Evolutionary conservation across 2,113 vertebrate species (phyloP), one percentile per base, ranked within the genome.

Genomic region (Malurus cyaneus): DNA sequence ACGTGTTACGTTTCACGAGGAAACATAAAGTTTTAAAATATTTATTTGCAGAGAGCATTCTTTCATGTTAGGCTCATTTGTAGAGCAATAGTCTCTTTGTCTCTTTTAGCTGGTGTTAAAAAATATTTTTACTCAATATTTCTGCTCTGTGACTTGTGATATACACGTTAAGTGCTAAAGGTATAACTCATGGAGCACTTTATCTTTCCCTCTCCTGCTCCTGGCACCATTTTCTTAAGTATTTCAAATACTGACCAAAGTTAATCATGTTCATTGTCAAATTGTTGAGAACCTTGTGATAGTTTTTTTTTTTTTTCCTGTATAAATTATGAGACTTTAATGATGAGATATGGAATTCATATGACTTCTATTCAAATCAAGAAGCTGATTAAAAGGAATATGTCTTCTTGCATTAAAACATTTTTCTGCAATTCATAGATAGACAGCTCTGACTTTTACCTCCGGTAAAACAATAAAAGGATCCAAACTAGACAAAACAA

Each of bases 141-240:
- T 83, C 60, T 81, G 29, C 12, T 83, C 47, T 84, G 26, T 74
- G 28, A 31, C 62, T 80, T 7, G 61, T 91, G 64, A 79, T 52
- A 74, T 78, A 78, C 44, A 74, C 23, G 4, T 67, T 81, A 92
- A 60, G 61, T 66, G 36, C 69, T 52, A 79, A 88, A 85, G 21
- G 46, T 80, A 61, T 89, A 95, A 93, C 39, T 86, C 71, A 92
- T 18, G 56, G 39, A 83, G 14, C 59, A 78, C 50, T 94, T 95
- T 39, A 44, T 94, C 86, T 92, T 77, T 76, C 29, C 6, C 53
- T 80, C 39, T 16, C 21, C 57, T 79, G 29, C 49, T 74, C 17
- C 49, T 86, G 80, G 34, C 61, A 95, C 31, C n/a, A 72, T 95
- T 82, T 92, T 79, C 88, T 90, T 85, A 96, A 90, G 89, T 44